Percentiles rank a stretch among this genome's conserved stretches.
phyloP scores from a whole-genome alignment of 2,113 vertebrate genomes.

The Nesoenas mayeri region DNA sequence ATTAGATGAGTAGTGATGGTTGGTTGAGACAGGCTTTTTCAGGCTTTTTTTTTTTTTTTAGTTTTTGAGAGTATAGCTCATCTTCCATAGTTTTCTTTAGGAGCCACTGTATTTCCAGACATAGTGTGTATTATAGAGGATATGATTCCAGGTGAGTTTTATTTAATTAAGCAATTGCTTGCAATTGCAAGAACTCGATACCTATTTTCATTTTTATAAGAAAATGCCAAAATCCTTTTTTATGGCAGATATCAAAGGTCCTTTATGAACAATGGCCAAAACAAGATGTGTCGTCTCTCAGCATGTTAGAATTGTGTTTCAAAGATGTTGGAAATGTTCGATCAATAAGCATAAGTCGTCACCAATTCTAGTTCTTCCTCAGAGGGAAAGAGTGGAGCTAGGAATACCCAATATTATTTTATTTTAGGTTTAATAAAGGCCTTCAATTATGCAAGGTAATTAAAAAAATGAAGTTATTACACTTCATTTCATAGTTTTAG shows the following conservation, averaged over 20 bases:
- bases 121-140: neutral
- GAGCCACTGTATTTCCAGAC: neutral
- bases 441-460: constrained; percentile 14
- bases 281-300: neutral
- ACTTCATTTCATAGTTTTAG: too few species aligned
- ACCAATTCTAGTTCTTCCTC: neutral
- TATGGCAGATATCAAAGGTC: neutral
- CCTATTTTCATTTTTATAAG: neutral
- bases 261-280: neutral
- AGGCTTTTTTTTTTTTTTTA: neutral
- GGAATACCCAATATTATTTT: neutral
- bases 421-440: neutral
- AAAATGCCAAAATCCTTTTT: neutral
- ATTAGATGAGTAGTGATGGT: neutral
- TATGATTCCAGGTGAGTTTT: neutral
- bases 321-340: neutral
- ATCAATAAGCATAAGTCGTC: neutral
- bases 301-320: neutral
- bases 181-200: neutral
- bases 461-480: too few species aligned
- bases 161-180: neutral
- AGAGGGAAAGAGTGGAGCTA: neutral
- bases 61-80: neutral
- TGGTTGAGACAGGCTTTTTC: neutral
- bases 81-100: neutral